A percentile compares a stretch with the other conserved stretches of the same genome.
phyloP scores from a whole-genome alignment of 2,888 invertebrate genomes.

The Acrocera orbiculus region DNA sequence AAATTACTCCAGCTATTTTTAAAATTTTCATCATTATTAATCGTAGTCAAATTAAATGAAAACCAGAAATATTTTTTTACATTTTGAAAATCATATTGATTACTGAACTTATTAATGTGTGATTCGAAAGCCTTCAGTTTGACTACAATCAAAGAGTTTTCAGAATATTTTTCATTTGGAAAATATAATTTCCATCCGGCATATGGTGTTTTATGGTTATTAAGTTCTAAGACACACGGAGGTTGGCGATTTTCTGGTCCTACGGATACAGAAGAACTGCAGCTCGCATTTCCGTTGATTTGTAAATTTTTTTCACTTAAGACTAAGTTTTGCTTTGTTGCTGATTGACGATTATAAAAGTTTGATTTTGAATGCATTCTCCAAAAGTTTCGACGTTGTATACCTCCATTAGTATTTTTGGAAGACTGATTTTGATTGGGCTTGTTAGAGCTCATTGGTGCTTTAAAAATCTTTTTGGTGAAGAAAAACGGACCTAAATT shows the following conservation, averaged over 20 bases:
- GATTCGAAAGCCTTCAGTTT: conserved; percentile 37
- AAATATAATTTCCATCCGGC: conserved; percentile 67
- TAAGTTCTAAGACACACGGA: conserved; percentile 27
- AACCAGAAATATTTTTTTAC: conserved; percentile 18
- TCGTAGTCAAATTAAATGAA: conserved; percentile 36
- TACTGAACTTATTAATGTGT: conserved; percentile 36
- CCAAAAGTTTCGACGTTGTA: too few species aligned
- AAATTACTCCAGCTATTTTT: conserved; percentile 43
- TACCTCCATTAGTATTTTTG: too few species aligned
- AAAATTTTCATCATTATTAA: conserved; percentile 41
- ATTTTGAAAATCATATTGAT: conserved; percentile 15
- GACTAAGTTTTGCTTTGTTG: too few species aligned
- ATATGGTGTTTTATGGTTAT: conserved; percentile 29
- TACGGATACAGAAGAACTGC: too few species aligned
- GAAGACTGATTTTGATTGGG: too few species aligned
- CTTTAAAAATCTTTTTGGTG: too few species aligned
- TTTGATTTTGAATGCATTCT: too few species aligned
- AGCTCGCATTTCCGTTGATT: too few species aligned
- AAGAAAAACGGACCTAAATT: too few species aligned
- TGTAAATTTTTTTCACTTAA: too few species aligned
- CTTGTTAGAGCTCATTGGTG: too few species aligned
- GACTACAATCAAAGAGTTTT: conserved; percentile 32
- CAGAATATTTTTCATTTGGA: conserved; percentile 39
- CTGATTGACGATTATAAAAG: too few species aligned
- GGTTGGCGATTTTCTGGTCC: conserved; percentile 29